Base-by-base conservation (phyloP, 2,797 vertebrate species). In the Characodon lateralis region DNA sequence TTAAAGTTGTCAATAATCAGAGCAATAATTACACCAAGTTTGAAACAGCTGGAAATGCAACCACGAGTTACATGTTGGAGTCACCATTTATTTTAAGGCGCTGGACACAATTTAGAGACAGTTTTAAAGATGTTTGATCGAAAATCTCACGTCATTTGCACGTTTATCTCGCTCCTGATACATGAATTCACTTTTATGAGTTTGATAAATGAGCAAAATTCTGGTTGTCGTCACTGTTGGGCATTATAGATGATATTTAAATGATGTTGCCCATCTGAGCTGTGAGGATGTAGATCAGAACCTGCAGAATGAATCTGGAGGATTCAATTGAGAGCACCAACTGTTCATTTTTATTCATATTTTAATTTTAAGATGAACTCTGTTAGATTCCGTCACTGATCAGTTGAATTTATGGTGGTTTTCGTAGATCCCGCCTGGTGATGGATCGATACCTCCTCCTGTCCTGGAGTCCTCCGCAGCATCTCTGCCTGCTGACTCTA, bases 361-460 rank as follows among this genome's bases (percentile, higher is more conserved):
- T 7, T 75, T 65, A n/a, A 9, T 66, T 13, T 12, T 65, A 0
- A 1, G 41, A 6, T 24, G 0, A 68, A 13, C 12, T 24, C 35
- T 59, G 2, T 73, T 2, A 20, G 26, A 51, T 56, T 76, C 28
- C 18, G 2, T 46, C 35, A 5, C 10, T 2, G 10, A 75, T 13
- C 16, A 61, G 6, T 28, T 51, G 6, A 2, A 5, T 1, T 65
- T 28, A 43, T 39, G 58, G 6, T 72, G 65, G 5, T 63, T 70
- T 18, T 71, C 48, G 31, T 81, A 94, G 93, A 80, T 85, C 6
- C 85, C 89, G 5, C 73, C 76, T 51, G 87, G 92, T 50, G 80
- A 78, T n/a, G 80, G 61, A 26, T 59, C 84, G 0, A 26, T 66
- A 9, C 70, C 82, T 8, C 51, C 72, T 53, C 72, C 80, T 31